Conservation (phyloP, 2,797 vertebrate species). For the Kryptopterus vitreolus region DNA sequence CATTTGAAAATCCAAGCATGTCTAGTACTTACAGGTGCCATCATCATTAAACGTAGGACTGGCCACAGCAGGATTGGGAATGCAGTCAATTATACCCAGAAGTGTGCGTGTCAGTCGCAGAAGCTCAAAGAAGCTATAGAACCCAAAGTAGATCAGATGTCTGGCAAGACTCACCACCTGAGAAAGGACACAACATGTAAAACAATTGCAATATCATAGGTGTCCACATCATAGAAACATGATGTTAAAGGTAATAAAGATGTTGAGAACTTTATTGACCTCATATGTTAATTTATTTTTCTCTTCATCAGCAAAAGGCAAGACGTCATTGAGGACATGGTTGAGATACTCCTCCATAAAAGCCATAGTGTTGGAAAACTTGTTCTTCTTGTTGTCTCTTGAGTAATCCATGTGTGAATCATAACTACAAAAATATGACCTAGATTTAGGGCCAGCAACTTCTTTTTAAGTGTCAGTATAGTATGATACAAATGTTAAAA, state of each 20-base stretch:
- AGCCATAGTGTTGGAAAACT: conserved; percentile 93
- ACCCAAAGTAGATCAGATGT: conserved; percentile 98
- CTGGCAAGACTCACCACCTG: conserved; percentile 96
- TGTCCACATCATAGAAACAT: not conserved
- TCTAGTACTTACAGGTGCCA: conserved; percentile 72
- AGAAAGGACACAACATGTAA: conserved; percentile 15
- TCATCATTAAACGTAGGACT: conserved; percentile 77
- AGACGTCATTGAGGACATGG: conserved; percentile 88
- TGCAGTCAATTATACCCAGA: conserved; percentile 93
- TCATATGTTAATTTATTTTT: conserved; percentile 98
- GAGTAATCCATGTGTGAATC: conserved; percentile 94
- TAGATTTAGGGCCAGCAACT: not conserved
- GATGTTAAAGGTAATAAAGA: not conserved
- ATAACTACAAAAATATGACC: conserved; percentile 73
- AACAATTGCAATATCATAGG: not conserved
- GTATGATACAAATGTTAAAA: not conserved
- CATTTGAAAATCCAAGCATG: not conserved
- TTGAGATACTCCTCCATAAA: conserved; percentile 98
- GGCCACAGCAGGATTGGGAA: conserved; percentile 78
- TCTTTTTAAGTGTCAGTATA: not conserved
- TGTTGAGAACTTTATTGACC: conserved; percentile 65
- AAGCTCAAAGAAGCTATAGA: conserved; percentile 98
- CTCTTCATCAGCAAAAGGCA: conserved; percentile 93
- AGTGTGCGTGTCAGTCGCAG: conserved; percentile 91
- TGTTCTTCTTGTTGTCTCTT: conserved; percentile 96